A percentile compares a stretch with the other conserved stretches of the same genome.
Evolutionary conservation across 2,888 invertebrate genomes (phyloP).

Genomic region (Melinopterus prodromus): DNA sequence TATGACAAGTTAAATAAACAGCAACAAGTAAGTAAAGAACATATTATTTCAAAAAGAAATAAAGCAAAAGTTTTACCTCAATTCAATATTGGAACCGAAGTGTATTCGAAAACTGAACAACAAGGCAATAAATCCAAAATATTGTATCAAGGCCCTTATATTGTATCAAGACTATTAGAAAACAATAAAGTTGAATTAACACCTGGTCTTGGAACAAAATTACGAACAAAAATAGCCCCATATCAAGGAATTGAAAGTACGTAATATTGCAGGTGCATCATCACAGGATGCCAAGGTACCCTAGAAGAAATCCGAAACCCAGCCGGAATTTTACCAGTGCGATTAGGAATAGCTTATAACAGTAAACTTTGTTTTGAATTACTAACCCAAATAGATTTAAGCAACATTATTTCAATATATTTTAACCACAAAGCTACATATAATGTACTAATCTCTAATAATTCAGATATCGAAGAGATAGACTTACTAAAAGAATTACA

Average conservation of each 20-base stretch:
- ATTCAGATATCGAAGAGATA: neutral
- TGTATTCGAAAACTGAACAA: no score
- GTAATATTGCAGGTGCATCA: neutral
- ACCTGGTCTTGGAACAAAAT: neutral
- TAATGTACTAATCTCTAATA: neutral
- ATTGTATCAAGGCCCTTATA: no score
- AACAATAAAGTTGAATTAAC: no score
- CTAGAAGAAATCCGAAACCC: neutral
- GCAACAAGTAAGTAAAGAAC: constrained; percentile 8
- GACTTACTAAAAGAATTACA: neutral
- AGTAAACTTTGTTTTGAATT: constrained; percentile 16
- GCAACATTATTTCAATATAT: no score
- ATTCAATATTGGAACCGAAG: no score
- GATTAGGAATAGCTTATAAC: no score
- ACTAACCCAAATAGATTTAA: constrained; percentile 15
- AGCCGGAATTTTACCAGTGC: constrained; percentile 15
- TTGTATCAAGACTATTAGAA: no score
- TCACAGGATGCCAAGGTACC: neutral
- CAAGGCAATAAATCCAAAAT: no score
- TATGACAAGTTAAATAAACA: neutral
- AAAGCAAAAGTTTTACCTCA: no score
- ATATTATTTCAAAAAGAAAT: neutral
- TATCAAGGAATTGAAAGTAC: neutral
- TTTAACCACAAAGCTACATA: no score
- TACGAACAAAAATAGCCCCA: neutral